Percentiles rank a stretch among this genome's conserved stretches.
Evolutionary conservation across 2,888 invertebrate genomes (phyloP).

Genomic region (Ecdyonurus torrentis): DNA sequence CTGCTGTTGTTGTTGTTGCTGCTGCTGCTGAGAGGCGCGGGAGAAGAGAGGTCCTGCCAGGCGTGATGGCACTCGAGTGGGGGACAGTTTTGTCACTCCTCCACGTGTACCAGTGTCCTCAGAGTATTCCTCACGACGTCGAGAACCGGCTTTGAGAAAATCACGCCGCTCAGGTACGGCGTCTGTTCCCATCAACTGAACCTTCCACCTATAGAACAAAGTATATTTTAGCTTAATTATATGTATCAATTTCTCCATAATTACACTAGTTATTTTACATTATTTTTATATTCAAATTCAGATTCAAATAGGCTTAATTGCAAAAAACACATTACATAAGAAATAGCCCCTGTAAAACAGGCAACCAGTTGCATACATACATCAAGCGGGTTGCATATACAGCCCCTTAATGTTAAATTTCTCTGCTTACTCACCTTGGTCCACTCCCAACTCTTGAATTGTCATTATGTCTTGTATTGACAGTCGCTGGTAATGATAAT

Average conservation of each 20-base stretch:
- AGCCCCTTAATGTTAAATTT: too few relatives aligned
- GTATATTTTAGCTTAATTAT: too few relatives aligned
- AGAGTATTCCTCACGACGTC: neutral
- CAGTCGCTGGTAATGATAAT: conserved; percentile 8
- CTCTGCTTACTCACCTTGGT: neutral
- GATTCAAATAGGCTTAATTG: too few relatives aligned
- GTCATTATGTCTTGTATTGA: neutral
- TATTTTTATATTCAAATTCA: too few relatives aligned
- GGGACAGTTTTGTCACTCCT: conserved; percentile 18
- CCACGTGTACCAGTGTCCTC: neutral
- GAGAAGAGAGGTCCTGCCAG: conserved; percentile 16
- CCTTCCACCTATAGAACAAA: neutral
- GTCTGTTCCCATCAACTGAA: neutral
- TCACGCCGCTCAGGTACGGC: neutral
- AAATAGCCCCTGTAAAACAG: too few relatives aligned
- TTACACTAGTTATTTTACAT: too few relatives aligned
- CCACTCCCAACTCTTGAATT: neutral
- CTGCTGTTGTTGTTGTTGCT: too few relatives aligned
- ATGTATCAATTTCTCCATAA: too few relatives aligned
- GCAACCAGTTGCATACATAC: too few relatives aligned
- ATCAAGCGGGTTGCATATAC: too few relatives aligned
- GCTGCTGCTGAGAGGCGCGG: neutral
- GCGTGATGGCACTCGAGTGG: conserved; percentile 24
- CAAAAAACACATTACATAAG: too few relatives aligned
- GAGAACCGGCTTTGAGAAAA: neutral